phyloP scores from a whole-genome alignment of 1,140 invertebrate species.

The Phortica variegata region DNA sequence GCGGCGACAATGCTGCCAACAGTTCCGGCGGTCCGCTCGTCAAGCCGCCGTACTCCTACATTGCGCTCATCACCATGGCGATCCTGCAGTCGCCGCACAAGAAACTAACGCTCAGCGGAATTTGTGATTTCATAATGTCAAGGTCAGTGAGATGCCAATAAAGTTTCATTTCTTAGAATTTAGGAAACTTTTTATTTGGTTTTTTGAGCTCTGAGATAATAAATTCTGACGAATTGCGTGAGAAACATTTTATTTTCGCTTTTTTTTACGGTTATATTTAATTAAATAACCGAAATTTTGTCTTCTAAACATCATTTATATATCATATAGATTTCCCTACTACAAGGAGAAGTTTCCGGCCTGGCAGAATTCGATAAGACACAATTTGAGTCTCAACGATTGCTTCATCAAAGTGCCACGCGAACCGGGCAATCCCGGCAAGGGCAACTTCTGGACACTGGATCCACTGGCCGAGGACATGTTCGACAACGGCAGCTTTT shows the following conservation, averaged over 20 bases:
- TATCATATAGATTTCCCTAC: constrained; percentile 75
- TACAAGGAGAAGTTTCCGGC: constrained; percentile 94
- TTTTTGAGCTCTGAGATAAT: no score
- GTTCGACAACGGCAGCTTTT: constrained; percentile 99
- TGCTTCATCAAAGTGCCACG: constrained; percentile 99
- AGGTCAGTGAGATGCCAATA: constrained; percentile 55
- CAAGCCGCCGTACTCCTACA: constrained; percentile 97
- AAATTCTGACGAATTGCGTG: no score
- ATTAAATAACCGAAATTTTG: no score
- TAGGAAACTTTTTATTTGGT: no score
- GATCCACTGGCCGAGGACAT: constrained; percentile 97
- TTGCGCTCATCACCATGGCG: constrained; percentile 97
- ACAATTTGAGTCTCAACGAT: constrained; percentile 97
- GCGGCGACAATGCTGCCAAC: constrained; percentile 9
- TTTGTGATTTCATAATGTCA: constrained; percentile 99
- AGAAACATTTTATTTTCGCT: no score
- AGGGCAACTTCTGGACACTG: constrained; percentile 98
- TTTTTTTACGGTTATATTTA: no score
- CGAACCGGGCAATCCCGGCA: constrained; percentile 97
- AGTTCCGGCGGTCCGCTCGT: constrained; percentile 61
- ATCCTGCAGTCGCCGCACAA: constrained; percentile 97
- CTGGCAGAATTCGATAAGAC: constrained; percentile 96
- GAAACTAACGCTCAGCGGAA: constrained; percentile 93
- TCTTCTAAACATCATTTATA: no score
- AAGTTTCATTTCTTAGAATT: no score